Evolutionary conservation across 2,888 invertebrate genomes (phyloP).

Genomic region (Clostera curtula): DNA sequence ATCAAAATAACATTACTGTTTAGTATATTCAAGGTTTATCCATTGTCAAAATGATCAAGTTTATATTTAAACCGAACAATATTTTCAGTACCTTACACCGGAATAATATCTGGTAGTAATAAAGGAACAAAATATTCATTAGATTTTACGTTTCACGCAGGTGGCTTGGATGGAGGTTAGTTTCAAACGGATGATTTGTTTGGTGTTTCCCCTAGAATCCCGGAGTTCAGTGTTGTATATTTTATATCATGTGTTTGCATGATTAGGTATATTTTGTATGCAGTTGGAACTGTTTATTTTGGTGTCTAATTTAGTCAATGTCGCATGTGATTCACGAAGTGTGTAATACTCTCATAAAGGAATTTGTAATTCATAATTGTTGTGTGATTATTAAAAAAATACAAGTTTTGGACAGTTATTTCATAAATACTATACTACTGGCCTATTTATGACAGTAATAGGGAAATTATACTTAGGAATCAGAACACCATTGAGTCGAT

Average conservation of each 20-base stretch:
- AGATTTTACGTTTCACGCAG: conserved; percentile 61
- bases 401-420: too few relatives aligned
- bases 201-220: conserved; percentile 30
- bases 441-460: too few relatives aligned
- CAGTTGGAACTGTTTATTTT: not conserved
- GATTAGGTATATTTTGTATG: conserved; percentile 5
- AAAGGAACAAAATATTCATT: conserved; percentile 21
- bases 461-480: too few relatives aligned
- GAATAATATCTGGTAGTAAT: conserved; percentile 4
- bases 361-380: too few relatives aligned
- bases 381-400: too few relatives aligned
- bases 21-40: too few relatives aligned
- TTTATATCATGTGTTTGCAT: conserved; percentile 14
- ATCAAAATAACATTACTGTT: too few relatives aligned
- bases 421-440: too few relatives aligned
- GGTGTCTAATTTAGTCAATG: conserved; percentile 12
- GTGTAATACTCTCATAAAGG: conserved; percentile 4
- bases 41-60: too few relatives aligned
- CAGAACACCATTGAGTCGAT: too few relatives aligned
- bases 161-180: conserved; percentile 80
- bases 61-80: too few relatives aligned
- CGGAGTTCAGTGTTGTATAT: conserved; percentile 4
- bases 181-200: conserved; percentile 37
- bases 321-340: conserved; percentile 22
- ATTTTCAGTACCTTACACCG: too few relatives aligned